These are phyloP conservation scores for Dorcus parallelipipedus DNA, from an alignment of 2,888 invertebrate genomes.

Conservation along the genomic window DNA sequence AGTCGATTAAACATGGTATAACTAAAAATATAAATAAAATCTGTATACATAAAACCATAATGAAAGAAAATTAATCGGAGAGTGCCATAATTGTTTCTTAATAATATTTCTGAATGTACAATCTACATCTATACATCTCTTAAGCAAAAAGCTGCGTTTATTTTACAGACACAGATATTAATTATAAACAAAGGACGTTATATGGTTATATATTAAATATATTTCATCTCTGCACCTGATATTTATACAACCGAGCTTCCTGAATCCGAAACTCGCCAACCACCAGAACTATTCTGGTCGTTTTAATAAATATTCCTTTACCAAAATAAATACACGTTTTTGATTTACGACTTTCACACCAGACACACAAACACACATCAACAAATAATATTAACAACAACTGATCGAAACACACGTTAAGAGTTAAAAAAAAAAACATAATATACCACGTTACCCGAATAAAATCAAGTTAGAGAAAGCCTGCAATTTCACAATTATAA, in stretches of 20 bases:
- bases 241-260: conserved; percentile 18
- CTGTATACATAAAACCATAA: conserved; percentile 20
- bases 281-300: conserved; percentile 4
- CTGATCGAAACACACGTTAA: conserved; percentile 14
- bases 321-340: conserved; percentile 26
- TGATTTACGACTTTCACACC: conserved; percentile 30
- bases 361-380: conserved; percentile 37
- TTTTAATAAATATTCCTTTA: conserved; percentile 20
- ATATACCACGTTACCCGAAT: conserved; percentile 37
- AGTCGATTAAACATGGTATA: conserved; percentile 14
- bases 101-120: conserved; percentile 25
- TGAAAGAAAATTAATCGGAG: conserved; percentile 23
- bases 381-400: conserved; percentile 40
- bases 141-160: conserved; percentile 37
- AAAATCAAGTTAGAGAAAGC: conserved; percentile 14
- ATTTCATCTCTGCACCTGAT: conserved; percentile 27
- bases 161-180: conserved; percentile 32
- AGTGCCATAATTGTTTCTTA: conserved; percentile 20
- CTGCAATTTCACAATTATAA: neutral
- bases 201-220: conserved; percentile 28
- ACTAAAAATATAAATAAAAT: conserved; percentile 22
- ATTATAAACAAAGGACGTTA: conserved; percentile 36
- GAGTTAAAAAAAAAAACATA: conserved; percentile 22
- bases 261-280: conserved; percentile 12
- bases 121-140: conserved; percentile 29